These are phyloP conservation scores for Nasonovia ribisnigri DNA, from an alignment of 2,888 invertebrate genomes.

Conservation along the genomic window DNA sequence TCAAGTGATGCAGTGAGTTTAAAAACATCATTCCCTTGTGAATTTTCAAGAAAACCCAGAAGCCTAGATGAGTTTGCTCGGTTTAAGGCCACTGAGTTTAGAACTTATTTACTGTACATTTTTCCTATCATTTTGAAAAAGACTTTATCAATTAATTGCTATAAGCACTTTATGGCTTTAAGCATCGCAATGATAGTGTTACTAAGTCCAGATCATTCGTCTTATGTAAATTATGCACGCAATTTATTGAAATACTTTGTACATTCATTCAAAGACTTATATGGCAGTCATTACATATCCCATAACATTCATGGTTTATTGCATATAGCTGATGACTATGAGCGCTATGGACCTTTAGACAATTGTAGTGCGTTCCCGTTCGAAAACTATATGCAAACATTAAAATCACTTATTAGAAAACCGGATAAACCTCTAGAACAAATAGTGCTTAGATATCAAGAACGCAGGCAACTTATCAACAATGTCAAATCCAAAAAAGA, in stretches of 20 bases:
- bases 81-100: slow-evolving; percentile 23
- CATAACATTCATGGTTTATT: neutral
- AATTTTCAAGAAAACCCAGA: slow-evolving; percentile 21
- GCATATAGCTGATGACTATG: neutral
- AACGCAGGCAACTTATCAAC: neutral
- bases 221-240: neutral
- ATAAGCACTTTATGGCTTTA: neutral
- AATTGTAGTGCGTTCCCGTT: too few species aligned
- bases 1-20: neutral
- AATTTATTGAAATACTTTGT: slow-evolving; percentile 23
- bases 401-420: slow-evolving; percentile 17
- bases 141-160: neutral
- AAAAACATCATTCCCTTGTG: neutral
- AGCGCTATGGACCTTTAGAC: too few species aligned
- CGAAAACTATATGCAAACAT: too few species aligned
- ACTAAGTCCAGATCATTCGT: neutral
- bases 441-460: slow-evolving; percentile 1
- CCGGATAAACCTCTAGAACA: slow-evolving; percentile 5
- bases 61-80: neutral
- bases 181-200: neutral
- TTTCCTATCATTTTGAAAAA: slow-evolving; percentile 13
- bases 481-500: neutral
- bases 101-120: slow-evolving; percentile 1
- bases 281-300: neutral
- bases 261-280: neutral